A percentile compares a stretch with the other conserved stretches of the same genome.
phyloP scores from a whole-genome alignment of 2,113 vertebrate species.

The Sarotherodon lohbergeri region DNA sequence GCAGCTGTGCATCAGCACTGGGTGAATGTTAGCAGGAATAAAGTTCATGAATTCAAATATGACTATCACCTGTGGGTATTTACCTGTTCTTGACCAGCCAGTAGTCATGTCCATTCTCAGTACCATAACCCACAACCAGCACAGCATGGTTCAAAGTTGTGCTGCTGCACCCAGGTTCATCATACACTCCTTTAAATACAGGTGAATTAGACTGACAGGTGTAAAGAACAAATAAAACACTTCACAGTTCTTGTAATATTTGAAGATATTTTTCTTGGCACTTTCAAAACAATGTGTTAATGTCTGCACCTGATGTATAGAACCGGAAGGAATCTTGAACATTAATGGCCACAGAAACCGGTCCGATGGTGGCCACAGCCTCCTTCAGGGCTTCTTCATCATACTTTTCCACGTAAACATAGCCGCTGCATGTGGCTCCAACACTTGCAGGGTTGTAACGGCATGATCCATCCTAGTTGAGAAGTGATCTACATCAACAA shows the following conservation, averaged over 20 bases:
- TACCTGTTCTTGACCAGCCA: background rate
- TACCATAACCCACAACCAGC: slow-evolving; percentile 47
- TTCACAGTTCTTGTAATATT: background rate
- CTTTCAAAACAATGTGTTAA: background rate
- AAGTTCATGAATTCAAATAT: background rate
- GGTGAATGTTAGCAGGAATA: background rate
- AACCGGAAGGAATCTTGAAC: slow-evolving; percentile 64
- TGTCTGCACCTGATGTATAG: slow-evolving; percentile 66
- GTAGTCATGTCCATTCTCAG: too few relatives aligned
- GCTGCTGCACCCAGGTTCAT: slow-evolving; percentile 67
- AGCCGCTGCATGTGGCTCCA: slow-evolving; percentile 69
- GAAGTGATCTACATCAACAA: background rate
- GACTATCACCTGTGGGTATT: slow-evolving; percentile 51
- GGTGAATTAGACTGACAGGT: background rate
- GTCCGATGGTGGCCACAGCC: slow-evolving; percentile 72
- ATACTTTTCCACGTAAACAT: slow-evolving; percentile 33
- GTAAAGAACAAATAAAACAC: background rate
- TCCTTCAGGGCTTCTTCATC: slow-evolving; percentile 65
- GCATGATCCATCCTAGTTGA: slow-evolving; percentile 58
- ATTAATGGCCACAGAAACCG: too few relatives aligned
- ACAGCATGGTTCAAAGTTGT: slow-evolving; percentile 67
- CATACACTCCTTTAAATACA: slow-evolving; percentile 64
- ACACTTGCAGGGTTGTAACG: slow-evolving; percentile 54
- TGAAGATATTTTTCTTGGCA: background rate
- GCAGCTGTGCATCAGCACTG: background rate